phyloP scores from a whole-genome alignment of 2,113 vertebrate species.

The Pelodiscus sinensis region DNA sequence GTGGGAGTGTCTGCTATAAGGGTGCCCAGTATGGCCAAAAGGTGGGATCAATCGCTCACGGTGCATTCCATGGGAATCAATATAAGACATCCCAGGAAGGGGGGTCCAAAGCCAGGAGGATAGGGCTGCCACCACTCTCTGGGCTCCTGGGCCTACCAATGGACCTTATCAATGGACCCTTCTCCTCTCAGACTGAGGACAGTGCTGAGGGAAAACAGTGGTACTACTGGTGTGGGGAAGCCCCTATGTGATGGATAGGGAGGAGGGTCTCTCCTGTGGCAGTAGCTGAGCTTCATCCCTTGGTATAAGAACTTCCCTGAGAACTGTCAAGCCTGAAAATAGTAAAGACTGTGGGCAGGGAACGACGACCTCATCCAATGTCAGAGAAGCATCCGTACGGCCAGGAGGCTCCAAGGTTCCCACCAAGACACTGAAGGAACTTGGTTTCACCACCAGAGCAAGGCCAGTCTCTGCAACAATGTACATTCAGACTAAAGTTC shows the following conservation, averaged over 20 bases:
- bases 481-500: not conserved
- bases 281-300: not conserved
- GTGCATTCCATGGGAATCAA: not conserved
- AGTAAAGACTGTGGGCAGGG: not conserved
- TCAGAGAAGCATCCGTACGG: not conserved
- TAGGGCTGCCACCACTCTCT: not conserved
- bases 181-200: not conserved
- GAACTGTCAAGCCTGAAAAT: not conserved
- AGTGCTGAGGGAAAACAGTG: not conserved
- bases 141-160: too few species aligned
- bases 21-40: too few species aligned
- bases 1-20: too few species aligned
- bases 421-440: too few species aligned
- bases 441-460: not conserved
- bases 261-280: not conserved
- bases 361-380: not conserved
- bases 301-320: not conserved
- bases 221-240: not conserved
- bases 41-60: too few species aligned
- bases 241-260: not conserved
- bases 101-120: not conserved
- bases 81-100: not conserved
- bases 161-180: too few species aligned
- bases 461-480: not conserved
- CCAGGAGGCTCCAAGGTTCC: not conserved